Evolutionary conservation across 2,797 vertebrate genomes (phyloP).

Genomic region (Coreius guichenoti): DNA sequence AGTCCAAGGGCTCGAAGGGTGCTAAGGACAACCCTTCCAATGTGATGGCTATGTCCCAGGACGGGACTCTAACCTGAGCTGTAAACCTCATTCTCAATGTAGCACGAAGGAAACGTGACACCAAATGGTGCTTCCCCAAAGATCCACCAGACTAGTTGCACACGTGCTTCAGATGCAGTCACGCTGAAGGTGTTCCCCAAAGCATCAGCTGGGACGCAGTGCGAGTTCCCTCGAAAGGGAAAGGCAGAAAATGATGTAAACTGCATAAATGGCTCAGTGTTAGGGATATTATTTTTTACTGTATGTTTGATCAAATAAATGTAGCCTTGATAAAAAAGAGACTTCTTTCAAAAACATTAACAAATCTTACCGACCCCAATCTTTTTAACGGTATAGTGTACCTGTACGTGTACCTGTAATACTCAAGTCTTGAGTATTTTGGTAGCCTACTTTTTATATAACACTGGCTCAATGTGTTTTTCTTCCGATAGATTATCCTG

Average conservation of each 20-base stretch:
- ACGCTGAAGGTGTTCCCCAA: too few relatives aligned
- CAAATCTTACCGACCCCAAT: neutral
- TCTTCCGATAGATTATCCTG: constrained; percentile 87
- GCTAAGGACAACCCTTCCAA: too few relatives aligned
- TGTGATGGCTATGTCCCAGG: too few relatives aligned
- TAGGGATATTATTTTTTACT: neutral
- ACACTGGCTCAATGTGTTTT: neutral
- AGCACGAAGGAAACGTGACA: too few relatives aligned
- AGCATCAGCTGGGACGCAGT: too few relatives aligned
- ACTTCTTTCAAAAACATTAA: neutral
- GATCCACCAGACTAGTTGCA: too few relatives aligned
- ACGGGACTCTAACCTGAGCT: too few relatives aligned
- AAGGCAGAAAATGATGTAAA: neutral
- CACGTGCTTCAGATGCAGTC: too few relatives aligned
- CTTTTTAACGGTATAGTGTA: neutral
- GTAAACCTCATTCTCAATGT: too few relatives aligned
- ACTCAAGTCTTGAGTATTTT: neutral
- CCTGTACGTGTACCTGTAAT: neutral
- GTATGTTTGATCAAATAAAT: neutral
- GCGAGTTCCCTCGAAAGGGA: too few relatives aligned
- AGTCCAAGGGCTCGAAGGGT: too few relatives aligned
- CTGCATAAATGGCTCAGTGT: neutral
- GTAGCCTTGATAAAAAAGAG: neutral
- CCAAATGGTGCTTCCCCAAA: too few relatives aligned
- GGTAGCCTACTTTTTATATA: neutral